A percentile compares a stretch with the other conserved stretches of the same genome.
phyloP scores from a whole-genome alignment of 2,888 invertebrate species.

The Orthosia gothica region DNA sequence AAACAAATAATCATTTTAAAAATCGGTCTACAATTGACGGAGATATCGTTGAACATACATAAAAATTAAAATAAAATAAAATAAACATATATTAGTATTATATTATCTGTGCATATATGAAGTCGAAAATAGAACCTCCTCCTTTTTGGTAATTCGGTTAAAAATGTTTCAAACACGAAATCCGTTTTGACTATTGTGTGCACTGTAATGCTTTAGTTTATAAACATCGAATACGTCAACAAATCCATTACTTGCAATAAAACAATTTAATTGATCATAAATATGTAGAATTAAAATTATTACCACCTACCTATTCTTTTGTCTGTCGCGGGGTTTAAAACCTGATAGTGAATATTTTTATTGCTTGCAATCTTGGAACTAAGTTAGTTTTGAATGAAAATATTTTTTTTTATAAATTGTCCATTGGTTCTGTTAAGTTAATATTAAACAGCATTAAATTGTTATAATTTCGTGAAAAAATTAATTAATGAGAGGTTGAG shows the following conservation, averaged over 20 bases:
- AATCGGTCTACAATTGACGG: no score
- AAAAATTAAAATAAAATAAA: no score
- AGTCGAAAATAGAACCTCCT: no score
- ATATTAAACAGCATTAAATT: slow-evolving; percentile 4
- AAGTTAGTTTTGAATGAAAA: no score
- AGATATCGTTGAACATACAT: no score
- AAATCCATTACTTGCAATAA: slow-evolving; percentile 37
- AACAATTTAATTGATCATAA: slow-evolving; percentile 20
- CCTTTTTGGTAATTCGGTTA: no score
- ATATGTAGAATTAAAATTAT: slow-evolving; percentile 24
- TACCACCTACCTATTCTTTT: slow-evolving; percentile 8
- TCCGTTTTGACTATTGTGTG: neutral
- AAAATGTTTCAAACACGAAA: neutral
- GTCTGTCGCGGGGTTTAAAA: slow-evolving; percentile 28
- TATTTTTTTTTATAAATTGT: no score
- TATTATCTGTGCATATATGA: no score
- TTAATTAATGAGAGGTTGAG: slow-evolving; percentile 4
- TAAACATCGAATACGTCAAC: slow-evolving; percentile 31
- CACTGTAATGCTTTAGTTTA: slow-evolving; percentile 1
- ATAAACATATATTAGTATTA: no score
- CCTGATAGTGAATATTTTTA: slow-evolving; percentile 33
- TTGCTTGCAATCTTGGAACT: neutral
- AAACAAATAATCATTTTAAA: no score
- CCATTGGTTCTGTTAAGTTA: no score
- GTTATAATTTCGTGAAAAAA: slow-evolving; percentile 5